Base-by-base conservation (phyloP, 2,797 vertebrate genomes). In the Oreonectes daqikongensis region DNA sequence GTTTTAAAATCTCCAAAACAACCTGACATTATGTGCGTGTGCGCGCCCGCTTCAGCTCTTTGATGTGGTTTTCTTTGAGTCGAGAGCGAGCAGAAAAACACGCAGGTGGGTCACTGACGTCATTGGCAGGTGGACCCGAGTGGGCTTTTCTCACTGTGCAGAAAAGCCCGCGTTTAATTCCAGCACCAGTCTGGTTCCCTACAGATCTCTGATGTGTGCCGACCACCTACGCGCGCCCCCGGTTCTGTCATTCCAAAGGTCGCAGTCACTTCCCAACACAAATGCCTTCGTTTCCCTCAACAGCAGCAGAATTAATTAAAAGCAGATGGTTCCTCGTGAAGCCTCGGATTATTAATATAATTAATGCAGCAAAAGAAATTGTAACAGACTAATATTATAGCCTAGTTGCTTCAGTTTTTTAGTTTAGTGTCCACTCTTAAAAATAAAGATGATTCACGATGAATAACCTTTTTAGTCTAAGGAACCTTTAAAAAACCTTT, bases 251-350 rank as follows among this genome's bases (percentile, higher is more conserved):
- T 92, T 91, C 90, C 90, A 77, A 68, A 60, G 79, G 59, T 67
- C 78, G 2, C 82, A 84, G 88, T 91, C 90, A 91, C 85, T 88
- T 91, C 87, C 90, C 72, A 52, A 60, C 50, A 52, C 63, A 30
- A 40, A 80, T 80, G 75, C 57, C 1, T 50, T 67, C 32, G 38
- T 64, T 78, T 46, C 20, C 72, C 70, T 79, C 80, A 75, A 9
- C 38, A 40, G 38, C 11, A 24, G 26, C 6, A 20, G 3, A 1
- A 22, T 46, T 1, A 11, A 48, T 48, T 17, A 11, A 17, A n/a
- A 48, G 12, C 26, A 46, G 24, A 30, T 46, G n/a, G 15, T n/a
- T 20, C 22, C 26, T 10, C 2, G 17, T 15, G 40, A 42, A 3
- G 10, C 12, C 12, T 14, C 40, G 3, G 40, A n/a, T n/a, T n/a